These are phyloP conservation scores for Steinernema carpocapsae DNA, from an alignment of 2,888 invertebrate species.

Conservation along the genomic window DNA sequence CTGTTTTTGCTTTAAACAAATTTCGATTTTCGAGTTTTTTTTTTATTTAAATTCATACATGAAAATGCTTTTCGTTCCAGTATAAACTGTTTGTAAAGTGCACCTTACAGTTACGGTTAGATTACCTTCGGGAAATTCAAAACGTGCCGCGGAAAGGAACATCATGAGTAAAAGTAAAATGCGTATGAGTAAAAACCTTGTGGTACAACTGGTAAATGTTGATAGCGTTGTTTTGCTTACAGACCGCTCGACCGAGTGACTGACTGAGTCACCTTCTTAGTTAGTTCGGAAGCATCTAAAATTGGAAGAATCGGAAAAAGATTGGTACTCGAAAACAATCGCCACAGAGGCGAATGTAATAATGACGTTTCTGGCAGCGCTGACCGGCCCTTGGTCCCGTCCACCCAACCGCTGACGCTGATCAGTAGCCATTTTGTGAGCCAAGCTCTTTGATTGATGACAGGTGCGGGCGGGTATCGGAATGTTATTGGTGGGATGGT, in stretches of 20 bases:
- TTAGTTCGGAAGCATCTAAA: conserved; percentile 27
- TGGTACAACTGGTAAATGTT: neutral
- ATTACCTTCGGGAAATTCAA: too few relatives aligned
- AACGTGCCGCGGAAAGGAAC: too few relatives aligned
- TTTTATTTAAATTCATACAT: too few relatives aligned
- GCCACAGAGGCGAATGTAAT: neutral
- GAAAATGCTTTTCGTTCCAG: too few relatives aligned
- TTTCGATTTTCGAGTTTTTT: too few relatives aligned
- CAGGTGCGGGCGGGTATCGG: conserved; percentile 29
- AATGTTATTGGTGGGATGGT: conserved; percentile 11
- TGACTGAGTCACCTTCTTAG: conserved; percentile 27
- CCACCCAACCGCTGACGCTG: conserved; percentile 7
- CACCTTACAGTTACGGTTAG: too few relatives aligned
- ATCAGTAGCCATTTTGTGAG: conserved; percentile 30
- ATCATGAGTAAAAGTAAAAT: too few relatives aligned
- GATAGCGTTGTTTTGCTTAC: conserved; percentile 29
- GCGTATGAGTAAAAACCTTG: neutral
- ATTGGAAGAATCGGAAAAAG: neutral
- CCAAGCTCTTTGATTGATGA: conserved; percentile 28
- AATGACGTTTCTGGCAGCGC: neutral
- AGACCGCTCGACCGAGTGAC: neutral
- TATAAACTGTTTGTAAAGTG: too few relatives aligned
- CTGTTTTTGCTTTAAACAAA: too few relatives aligned
- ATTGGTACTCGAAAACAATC: conserved; percentile 7
- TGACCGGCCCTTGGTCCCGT: conserved; percentile 14